phyloP scores from a whole-genome alignment of 1,140 invertebrate genomes.

The Pseudoatta argentina region DNA sequence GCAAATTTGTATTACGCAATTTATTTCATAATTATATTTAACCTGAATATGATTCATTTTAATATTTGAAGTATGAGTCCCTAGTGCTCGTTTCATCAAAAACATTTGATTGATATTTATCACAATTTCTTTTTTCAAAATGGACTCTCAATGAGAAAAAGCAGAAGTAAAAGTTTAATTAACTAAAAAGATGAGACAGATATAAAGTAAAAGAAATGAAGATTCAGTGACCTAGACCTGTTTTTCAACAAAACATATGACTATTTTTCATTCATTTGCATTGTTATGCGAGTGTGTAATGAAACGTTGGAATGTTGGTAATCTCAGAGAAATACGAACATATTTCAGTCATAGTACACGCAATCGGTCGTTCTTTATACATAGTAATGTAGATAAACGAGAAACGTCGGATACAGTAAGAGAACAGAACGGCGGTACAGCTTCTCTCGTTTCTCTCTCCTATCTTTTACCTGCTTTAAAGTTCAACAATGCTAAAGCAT shows the following conservation, averaged over 20 bases:
- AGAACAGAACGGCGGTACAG: neutral
- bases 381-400: conserved; percentile 51
- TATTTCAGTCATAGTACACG: conserved; percentile 9
- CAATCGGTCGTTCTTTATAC: conserved; percentile 19
- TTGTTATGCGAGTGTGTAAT: neutral
- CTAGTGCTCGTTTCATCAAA: conserved; percentile 1
- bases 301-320: neutral
- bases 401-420: conserved; percentile 13
- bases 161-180: neutral
- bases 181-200: neutral
- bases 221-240: neutral
- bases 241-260: neutral
- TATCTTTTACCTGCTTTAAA: conserved; percentile 24
- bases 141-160: neutral
- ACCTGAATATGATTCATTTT: neutral
- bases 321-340: conserved; percentile 19
- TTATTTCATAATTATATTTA: conserved; percentile 28
- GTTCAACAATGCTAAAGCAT: conserved; percentile 39
- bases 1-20: conserved; percentile 18
- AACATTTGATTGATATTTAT: conserved; percentile 11
- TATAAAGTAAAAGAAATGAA: neutral
- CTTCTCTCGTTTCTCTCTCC: neutral
- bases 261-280: conserved; percentile 1
- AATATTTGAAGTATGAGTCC: neutral
- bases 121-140: neutral